Evolutionary conservation across 2,113 vertebrate genomes (phyloP).

Genomic region (Isichthys henryi): DNA sequence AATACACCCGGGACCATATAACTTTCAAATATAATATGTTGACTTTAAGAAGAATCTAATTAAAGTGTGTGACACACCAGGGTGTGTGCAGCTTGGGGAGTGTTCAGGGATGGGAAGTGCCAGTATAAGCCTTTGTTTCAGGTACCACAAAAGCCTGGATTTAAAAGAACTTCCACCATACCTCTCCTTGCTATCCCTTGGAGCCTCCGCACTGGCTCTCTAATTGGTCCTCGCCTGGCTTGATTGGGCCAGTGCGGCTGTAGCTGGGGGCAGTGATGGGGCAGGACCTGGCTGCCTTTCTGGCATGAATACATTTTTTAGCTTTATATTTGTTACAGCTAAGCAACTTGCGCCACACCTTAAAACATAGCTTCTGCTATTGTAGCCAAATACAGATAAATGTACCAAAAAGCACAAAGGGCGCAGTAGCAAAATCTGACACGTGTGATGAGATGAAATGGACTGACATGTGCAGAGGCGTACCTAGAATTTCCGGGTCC

Average conservation of each 20-base stretch:
- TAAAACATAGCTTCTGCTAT: not conserved
- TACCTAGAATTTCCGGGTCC: not conserved
- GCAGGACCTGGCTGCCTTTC: not conserved
- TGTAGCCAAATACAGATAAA: not conserved
- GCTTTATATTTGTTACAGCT: not conserved
- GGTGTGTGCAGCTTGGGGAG: not conserved
- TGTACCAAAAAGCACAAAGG: not conserved
- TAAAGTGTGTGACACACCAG: not conserved
- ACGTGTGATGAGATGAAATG: not conserved
- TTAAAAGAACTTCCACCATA: not conserved
- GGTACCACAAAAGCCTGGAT: not conserved
- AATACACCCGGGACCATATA: not conserved
- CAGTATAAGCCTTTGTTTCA: not conserved
- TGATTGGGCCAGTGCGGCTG: not conserved
- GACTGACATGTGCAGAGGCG: not conserved
- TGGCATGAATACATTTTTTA: conserved; percentile 2
- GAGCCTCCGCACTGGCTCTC: not conserved
- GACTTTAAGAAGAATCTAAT: conserved; percentile 4
- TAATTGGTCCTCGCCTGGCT: not conserved
- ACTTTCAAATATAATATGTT: not conserved
- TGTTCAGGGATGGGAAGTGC: not conserved
- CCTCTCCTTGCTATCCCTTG: not conserved
- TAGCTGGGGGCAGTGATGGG: not conserved
- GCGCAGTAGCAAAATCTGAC: not conserved
- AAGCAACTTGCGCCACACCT: not conserved